phyloP scores from a whole-genome alignment of 2,888 invertebrate species.

The Epicampocera succincta region DNA sequence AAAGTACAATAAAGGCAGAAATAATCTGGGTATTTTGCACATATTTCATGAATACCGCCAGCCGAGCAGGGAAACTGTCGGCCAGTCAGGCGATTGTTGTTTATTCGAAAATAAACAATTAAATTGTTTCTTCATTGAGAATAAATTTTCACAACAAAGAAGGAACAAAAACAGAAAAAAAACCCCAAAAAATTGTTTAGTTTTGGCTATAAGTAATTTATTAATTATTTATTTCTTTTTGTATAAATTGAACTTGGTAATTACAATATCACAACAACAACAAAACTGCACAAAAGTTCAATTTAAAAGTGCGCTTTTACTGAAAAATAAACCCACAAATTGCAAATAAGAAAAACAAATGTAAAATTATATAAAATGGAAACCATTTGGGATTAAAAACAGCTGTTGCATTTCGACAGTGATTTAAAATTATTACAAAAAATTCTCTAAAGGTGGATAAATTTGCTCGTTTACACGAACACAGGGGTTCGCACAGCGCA shows the following conservation, averaged over 20 bases:
- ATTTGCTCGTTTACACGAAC: not conserved
- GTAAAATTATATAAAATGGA: conserved; percentile 10
- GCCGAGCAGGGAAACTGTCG: not conserved
- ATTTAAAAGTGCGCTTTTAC: conserved; percentile 3
- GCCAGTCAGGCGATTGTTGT: conserved; percentile 13
- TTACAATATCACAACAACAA: not conserved
- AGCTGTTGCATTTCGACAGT: conserved; percentile 58
- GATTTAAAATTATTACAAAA: conserved; percentile 29
- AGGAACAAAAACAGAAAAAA: too few relatives aligned
- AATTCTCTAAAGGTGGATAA: conserved; percentile 5
- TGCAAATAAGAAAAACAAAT: not conserved
- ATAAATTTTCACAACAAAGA: conserved; percentile 23
- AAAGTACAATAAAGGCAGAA: conserved; percentile 22
- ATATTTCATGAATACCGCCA: conserved; percentile 14
- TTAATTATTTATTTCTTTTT: conserved; percentile 44
- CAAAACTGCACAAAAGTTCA: conserved; percentile 25
- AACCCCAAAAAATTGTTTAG: conserved; percentile 45
- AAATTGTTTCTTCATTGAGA: conserved; percentile 6
- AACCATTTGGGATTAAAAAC: conserved; percentile 50
- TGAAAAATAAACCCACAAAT: not conserved
- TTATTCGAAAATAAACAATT: conserved; percentile 9
- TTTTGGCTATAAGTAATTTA: conserved; percentile 58
- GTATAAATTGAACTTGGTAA: conserved; percentile 58
- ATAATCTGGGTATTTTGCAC: conserved; percentile 36
- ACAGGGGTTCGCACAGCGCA: conserved; percentile 2